These are phyloP conservation scores for Drosophila repletoides DNA, from an alignment of 1,140 invertebrate species.

Conservation along the genomic window DNA sequence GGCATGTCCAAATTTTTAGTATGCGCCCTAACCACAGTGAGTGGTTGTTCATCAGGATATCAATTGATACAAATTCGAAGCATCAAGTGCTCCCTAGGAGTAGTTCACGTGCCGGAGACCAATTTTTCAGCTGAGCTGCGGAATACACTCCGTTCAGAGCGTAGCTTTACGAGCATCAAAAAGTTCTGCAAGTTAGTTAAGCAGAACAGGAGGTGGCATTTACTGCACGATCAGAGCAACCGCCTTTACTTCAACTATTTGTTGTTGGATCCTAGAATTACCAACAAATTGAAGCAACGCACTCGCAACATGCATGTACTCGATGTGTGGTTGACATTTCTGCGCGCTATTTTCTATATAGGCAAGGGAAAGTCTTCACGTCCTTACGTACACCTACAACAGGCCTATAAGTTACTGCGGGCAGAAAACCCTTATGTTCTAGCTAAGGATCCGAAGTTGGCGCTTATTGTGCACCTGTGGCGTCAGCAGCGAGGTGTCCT, in stretches of 20 bases:
- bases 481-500: slow-evolving; percentile 90
- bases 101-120: slow-evolving; percentile 11
- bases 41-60: background rate
- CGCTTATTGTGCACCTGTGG: slow-evolving; percentile 95
- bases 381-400: slow-evolving; percentile 94
- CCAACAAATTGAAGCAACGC: slow-evolving; percentile 87
- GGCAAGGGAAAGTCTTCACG: slow-evolving; percentile 91
- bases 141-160: slow-evolving; percentile 43
- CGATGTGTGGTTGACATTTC: slow-evolving; percentile 86
- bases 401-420: slow-evolving; percentile 86
- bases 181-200: slow-evolving; percentile 15
- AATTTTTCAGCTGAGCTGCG: slow-evolving; percentile 54
- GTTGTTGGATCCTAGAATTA: slow-evolving; percentile 93
- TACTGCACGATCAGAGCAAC: slow-evolving; percentile 84
- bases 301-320: slow-evolving; percentile 80
- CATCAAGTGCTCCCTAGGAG: slow-evolving; percentile 43
- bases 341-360: slow-evolving; percentile 91
- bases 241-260: slow-evolving; percentile 94
- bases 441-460: slow-evolving; percentile 85
- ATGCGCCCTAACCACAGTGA: background rate
- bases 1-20: slow-evolving; percentile 57
- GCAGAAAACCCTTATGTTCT: slow-evolving; percentile 11
- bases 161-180: slow-evolving; percentile 26
- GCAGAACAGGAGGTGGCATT: slow-evolving; percentile 35
- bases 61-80: background rate